Evolutionary conservation across 1,140 invertebrate species (phyloP).

Genomic region (Maconellicoccus hirsutus): DNA sequence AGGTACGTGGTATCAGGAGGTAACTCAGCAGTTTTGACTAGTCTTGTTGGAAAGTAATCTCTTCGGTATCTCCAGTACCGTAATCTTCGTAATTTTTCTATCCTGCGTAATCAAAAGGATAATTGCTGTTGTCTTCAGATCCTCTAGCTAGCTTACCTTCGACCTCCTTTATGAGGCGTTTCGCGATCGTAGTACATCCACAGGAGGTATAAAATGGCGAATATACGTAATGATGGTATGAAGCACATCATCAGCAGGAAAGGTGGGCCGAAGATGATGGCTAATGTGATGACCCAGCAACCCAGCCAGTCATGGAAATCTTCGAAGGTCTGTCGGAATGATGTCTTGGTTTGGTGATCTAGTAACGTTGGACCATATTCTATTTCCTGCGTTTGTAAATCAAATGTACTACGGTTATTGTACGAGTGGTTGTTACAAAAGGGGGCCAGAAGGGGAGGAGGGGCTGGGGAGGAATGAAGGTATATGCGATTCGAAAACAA

Average conservation of each 20-base stretch:
- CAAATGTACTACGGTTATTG: too few species aligned
- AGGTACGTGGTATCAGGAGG: conserved; percentile 72
- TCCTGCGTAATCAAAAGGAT: conserved; percentile 23
- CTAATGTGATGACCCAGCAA: background rate
- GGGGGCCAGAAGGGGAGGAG: too few species aligned
- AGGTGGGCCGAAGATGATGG: background rate
- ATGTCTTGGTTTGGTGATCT: background rate
- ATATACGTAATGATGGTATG: background rate
- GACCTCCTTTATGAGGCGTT: background rate
- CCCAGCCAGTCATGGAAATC: background rate
- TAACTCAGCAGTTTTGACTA: conserved; percentile 70
- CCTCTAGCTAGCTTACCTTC: background rate
- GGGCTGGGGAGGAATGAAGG: too few species aligned
- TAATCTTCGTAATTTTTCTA: conserved; percentile 51
- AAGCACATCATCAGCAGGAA: background rate
- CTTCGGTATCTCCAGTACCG: conserved; percentile 57
- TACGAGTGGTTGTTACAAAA: too few species aligned
- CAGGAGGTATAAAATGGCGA: background rate
- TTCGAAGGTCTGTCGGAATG: background rate
- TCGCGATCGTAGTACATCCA: conserved; percentile 2
- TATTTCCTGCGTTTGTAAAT: background rate
- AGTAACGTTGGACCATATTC: background rate
- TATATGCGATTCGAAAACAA: too few species aligned
- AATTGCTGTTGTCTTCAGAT: too few species aligned
- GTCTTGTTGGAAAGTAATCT: conserved; percentile 71